phyloP scores from a whole-genome alignment of 2,113 vertebrate species.

The Channa argus region DNA sequence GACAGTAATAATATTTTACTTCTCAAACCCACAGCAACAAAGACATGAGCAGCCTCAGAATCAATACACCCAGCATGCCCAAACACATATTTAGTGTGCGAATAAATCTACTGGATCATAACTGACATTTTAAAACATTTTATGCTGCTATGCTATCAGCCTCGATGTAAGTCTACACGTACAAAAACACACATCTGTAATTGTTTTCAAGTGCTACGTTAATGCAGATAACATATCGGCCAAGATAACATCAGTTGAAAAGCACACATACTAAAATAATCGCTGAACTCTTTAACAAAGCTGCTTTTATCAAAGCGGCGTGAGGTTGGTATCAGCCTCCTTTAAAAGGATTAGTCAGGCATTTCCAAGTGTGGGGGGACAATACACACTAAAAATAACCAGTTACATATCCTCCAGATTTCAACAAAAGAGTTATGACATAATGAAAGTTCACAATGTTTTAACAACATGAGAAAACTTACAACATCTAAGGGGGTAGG shows the following conservation, averaged over 20 bases:
- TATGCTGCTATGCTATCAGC: not conserved
- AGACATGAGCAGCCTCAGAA: not conserved
- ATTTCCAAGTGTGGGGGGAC: not conserved
- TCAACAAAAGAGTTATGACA: constrained; percentile 1
- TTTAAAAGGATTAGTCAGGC: not conserved
- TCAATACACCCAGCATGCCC: constrained; percentile 21
- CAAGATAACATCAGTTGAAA: constrained; percentile 20
- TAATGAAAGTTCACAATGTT: not conserved
- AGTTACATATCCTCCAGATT: not conserved
- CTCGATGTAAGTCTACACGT: not conserved
- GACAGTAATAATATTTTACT: constrained; percentile 33
- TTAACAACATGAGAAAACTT: not conserved
- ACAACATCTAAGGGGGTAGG: no score
- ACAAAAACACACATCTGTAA: not conserved
- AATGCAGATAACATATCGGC: constrained; percentile 38
- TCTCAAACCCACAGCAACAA: constrained; percentile 15
- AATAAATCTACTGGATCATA: constrained; percentile 17
- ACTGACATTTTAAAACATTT: not conserved
- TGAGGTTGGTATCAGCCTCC: not conserved
- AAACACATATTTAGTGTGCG: constrained; percentile 11
- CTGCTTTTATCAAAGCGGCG: constrained; percentile 6
- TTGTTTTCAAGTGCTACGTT: constrained; percentile 19
- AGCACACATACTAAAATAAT: not conserved
- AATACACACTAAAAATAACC: not conserved
- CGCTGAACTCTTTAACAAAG: not conserved